phyloP scores from a whole-genome alignment of 2,888 invertebrate species.

The Eudemis profundana region DNA sequence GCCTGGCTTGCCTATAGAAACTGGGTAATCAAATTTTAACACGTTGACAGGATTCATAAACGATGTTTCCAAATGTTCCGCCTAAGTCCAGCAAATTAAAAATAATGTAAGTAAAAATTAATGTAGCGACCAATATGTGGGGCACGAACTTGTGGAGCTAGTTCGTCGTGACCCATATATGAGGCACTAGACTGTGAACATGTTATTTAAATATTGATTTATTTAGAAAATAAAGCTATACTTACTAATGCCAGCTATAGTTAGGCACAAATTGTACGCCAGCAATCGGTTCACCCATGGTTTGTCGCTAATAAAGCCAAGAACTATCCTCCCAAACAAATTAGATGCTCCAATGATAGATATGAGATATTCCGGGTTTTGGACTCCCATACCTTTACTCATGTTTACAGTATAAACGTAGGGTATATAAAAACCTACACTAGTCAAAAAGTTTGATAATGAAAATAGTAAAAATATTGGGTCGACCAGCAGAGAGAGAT shows the following conservation, averaged over 20 bases:
- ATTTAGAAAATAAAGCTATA: slow-evolving; percentile 52
- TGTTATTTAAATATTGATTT: no score
- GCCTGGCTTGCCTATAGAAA: neutral
- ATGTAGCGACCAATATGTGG: no score
- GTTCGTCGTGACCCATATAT: no score
- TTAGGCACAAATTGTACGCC: slow-evolving; percentile 95
- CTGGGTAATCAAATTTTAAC: no score
- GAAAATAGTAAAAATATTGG: slow-evolving; percentile 95
- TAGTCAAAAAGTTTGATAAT: slow-evolving; percentile 97
- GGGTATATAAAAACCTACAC: slow-evolving; percentile 97
- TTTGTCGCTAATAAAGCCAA: slow-evolving; percentile 95
- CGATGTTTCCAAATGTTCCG: no score
- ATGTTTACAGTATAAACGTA: slow-evolving; percentile 94
- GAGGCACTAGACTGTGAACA: no score
- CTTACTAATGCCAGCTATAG: slow-evolving; percentile 94
- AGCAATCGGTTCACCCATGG: slow-evolving; percentile 95
- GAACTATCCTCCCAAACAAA: slow-evolving; percentile 93
- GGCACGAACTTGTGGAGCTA: no score
- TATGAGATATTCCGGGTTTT: slow-evolving; percentile 89
- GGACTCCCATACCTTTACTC: slow-evolving; percentile 87
- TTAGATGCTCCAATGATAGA: slow-evolving; percentile 94
- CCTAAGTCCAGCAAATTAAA: no score
- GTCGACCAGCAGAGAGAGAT: slow-evolving; percentile 93
- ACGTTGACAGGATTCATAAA: no score
- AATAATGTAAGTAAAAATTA: neutral